Evolutionary conservation across 2,797 vertebrate genomes (phyloP).

Genomic region (Bradypodion pumilum): DNA sequence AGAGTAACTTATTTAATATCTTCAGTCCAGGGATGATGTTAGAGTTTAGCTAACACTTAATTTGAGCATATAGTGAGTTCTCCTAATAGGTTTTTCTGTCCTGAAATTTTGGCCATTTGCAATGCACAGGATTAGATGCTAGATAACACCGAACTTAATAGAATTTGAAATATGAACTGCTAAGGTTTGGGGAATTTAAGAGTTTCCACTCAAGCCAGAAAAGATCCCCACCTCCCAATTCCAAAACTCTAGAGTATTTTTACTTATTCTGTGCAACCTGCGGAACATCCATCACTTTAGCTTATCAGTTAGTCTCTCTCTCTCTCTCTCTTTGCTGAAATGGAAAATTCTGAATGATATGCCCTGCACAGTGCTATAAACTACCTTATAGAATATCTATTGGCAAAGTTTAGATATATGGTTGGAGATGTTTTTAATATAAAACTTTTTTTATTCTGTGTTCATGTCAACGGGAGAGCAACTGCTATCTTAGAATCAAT

Average conservation of each 20-base stretch:
- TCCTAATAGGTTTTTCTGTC: constrained; percentile 3
- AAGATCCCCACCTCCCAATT: neutral
- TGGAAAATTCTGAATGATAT: constrained; percentile 57
- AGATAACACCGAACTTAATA: neutral
- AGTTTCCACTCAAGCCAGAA: constrained; percentile 18
- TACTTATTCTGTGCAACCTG: constrained; percentile 30
- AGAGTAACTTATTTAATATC: constrained; percentile 3
- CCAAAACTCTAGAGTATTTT: constrained; percentile 39
- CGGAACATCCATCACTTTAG: constrained; percentile 59
- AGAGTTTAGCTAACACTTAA: constrained; percentile 14
- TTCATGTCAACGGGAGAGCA: constrained; percentile 50
- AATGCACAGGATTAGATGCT: neutral
- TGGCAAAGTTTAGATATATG: constrained; percentile 53
- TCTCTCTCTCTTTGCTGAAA: constrained; percentile 53
- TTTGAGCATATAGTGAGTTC: neutral
- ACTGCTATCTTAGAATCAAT: constrained; percentile 55
- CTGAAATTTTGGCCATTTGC: constrained; percentile 19
- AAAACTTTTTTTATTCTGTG: constrained; percentile 54
- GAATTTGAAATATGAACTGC: neutral
- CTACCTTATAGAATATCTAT: constrained; percentile 42
- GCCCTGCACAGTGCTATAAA: constrained; percentile 42
- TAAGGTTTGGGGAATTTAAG: neutral
- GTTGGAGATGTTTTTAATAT: constrained; percentile 38
- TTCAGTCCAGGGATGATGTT: neutral
- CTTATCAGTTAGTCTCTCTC: constrained; percentile 55